Percentiles rank a stretch among this genome's conserved stretches.
Conservation (phyloP, 2,113 vertebrate genomes). For the Ammodytes dubius region DNA sequence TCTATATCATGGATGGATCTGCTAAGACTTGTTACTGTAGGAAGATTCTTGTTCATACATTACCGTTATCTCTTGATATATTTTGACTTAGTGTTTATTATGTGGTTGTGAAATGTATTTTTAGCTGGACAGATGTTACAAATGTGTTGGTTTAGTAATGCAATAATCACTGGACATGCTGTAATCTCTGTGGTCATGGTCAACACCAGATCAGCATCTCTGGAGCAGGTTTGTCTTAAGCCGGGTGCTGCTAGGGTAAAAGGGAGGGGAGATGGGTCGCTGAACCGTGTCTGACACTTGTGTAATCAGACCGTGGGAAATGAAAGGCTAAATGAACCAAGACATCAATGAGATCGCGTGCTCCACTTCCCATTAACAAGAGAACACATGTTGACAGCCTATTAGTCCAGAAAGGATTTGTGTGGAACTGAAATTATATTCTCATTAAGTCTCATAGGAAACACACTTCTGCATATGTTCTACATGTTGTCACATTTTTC, state of each 20-base stretch:
- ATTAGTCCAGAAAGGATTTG: not conserved
- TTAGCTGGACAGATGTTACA: not conserved
- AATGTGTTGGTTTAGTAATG: not conserved
- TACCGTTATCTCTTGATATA: not conserved
- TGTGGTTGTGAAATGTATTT: too few relatives aligned
- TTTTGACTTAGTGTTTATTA: not conserved
- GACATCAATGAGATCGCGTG: not conserved
- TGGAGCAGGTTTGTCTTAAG: slow-evolving; percentile 20
- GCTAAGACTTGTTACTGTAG: slow-evolving; percentile 25
- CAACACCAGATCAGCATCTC: slow-evolving; percentile 51
- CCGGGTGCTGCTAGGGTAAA: not conserved
- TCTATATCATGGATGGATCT: slow-evolving; percentile 39
- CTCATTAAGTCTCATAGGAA: not conserved
- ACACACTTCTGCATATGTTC: not conserved
- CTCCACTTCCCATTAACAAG: slow-evolving; percentile 5
- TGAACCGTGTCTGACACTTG: slow-evolving; percentile 10
- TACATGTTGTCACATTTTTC: not conserved
- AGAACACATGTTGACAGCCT: not conserved
- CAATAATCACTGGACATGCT: slow-evolving; percentile 9
- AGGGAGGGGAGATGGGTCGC: not conserved
- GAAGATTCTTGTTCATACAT: not conserved
- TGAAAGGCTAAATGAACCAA: slow-evolving; percentile 40
- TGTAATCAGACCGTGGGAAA: slow-evolving; percentile 19
- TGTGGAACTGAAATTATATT: not conserved
- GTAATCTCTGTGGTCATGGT: slow-evolving; percentile 55